Evolutionary conservation across 1,140 invertebrate species (phyloP), one percentile per base, ranked within the genome.

Genomic region (Drosophila ficusphila): DNA sequence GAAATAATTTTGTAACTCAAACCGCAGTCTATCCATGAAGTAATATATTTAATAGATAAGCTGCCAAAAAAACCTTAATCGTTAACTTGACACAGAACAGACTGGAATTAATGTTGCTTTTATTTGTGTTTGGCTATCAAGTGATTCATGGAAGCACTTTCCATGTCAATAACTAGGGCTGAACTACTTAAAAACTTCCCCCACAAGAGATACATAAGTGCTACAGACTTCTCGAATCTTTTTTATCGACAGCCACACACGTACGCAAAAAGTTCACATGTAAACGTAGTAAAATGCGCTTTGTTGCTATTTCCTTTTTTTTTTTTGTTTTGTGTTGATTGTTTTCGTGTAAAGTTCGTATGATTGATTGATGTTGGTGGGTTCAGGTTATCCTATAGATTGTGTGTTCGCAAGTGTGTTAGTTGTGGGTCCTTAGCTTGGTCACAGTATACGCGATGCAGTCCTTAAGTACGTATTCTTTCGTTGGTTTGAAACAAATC

Each of bases 291-390:
- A 25, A 68, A 19, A 52, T 68, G 31, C 51, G 57, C 51, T 70
- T 76, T 76, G 62, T 70, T 76, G 47, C 31, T 65, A n/a, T n/a
- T n/a, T n/a, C n/a, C n/a, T 77, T 25, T 8, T 18, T 19, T 41
- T 65, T 36, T 56, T 27, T 46, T 42, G 69, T 53, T 54, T 36
- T 27, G 38, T 79, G 57, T 76, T 76, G 39, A 81, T 71, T 76
- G 72, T 60, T 65, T 53, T 60, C 51, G 57, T 65, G 62, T 79
- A 77, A 54, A 48, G 48, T 53, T 69, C 21, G 39, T 51, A 52
- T 72, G 74, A 77, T 72, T 62, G 56, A 77, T 34, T 51, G 41
- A 21, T 39, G 23, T 52, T 27, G 19, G 5, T 12, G 48, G 27
- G 61, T 19, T 21, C 41, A 25, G 38, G 38, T 14, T 25, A 21